These are phyloP conservation scores for Mayetiola destructor DNA, from an alignment of 2,888 invertebrate genomes.

Conservation along the genomic window DNA sequence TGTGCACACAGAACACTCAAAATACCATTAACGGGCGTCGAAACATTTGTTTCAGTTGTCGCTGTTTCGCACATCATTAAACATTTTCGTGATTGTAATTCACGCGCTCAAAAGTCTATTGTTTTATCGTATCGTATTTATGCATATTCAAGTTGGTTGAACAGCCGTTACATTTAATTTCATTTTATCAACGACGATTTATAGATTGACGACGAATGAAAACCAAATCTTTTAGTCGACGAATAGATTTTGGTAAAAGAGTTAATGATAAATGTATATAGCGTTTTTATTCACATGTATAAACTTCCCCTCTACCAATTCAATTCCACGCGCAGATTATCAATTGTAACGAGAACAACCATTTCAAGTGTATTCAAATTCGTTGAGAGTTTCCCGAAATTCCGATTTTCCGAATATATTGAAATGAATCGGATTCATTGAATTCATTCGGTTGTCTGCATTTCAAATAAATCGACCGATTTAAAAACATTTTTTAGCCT, in stretches of 20 bases:
- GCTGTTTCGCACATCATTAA: constrained; percentile 13
- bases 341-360: background rate
- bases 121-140: too few species aligned
- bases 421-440: background rate
- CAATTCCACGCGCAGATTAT: background rate
- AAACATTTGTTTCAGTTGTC: constrained; percentile 2
- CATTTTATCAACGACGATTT: constrained; percentile 11
- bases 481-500: background rate
- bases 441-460: background rate
- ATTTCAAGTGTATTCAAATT: background rate
- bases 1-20: background rate
- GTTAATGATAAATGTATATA: constrained; percentile 1
- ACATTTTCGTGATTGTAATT: constrained; percentile 8
- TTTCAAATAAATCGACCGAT: background rate
- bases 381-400: background rate
- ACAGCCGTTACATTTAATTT: constrained; percentile 10
- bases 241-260: background rate
- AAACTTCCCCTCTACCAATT: background rate
- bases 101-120: too few species aligned
- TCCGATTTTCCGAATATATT: background rate
- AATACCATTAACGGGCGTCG: background rate
- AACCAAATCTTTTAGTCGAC: background rate
- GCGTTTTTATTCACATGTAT: background rate
- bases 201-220: background rate
- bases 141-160: constrained; percentile 3